Evolutionary conservation across 2,113 vertebrate genomes (phyloP), one percentile per base, ranked within the genome.

Genomic region (Leptodactylus fuscus): DNA sequence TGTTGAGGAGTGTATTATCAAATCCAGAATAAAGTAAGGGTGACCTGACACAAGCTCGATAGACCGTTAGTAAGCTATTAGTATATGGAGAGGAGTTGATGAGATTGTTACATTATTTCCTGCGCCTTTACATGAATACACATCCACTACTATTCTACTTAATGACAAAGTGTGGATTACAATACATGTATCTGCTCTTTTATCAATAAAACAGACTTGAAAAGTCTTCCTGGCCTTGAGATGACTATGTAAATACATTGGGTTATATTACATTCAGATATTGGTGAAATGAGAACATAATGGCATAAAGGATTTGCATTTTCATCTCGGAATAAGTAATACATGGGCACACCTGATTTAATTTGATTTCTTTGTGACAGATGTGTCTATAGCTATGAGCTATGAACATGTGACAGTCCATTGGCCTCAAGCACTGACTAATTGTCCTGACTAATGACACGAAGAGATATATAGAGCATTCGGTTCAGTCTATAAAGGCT

Each of bases 401-500:
- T 53, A 79, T 79, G 48, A 48, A 81, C 41, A 81, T 67, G 55
- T 81, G 79, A 60, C 53, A 81, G 79, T 67, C 51, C 81, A 82
- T 36, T 82, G 81, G 81, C 46, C 67, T 73, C 32, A 58, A 58
- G 34, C 34, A 46, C 41, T 67, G 60, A 32, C 60, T 79, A 70
- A 65, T 77, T 77, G 82, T 84, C 18, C 60, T 41, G 32, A 69
- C 32, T 69, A 79, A 67, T 79, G 83, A 79, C 46, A 79, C 38
- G 13, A 24, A 55, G 83, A 77, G 55, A 79, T 71, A 80, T 80
- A 80, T 58, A 34, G 49, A 36, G 44, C 62, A 80, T 44, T 85
- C 41, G 53, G 49, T 71, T 80, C 6, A 85, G 38, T 55, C 65
- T 49, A 71, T 85, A 79, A 85, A 80, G 38, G 44, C 83, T 85